Conservation (phyloP, 2,888 invertebrate genomes). For the Hanleya hanleyi region DNA sequence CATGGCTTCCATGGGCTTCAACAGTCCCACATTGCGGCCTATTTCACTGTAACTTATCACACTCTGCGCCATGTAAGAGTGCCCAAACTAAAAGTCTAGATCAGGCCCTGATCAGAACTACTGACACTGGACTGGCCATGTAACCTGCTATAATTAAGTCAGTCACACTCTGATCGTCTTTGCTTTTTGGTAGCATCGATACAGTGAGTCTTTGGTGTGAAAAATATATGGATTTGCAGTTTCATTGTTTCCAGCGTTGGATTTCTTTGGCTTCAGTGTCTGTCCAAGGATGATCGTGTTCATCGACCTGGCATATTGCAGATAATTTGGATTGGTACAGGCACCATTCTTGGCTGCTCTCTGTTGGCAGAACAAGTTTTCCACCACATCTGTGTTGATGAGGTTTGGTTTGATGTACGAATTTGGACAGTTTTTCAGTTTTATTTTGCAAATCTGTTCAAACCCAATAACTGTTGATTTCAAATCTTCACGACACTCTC, state of each 20-base stretch:
- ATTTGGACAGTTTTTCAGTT: neutral
- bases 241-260: conserved; percentile 34
- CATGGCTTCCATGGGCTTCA: too few species aligned
- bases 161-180: too few species aligned
- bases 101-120: too few species aligned
- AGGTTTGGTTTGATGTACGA: conserved; percentile 28
- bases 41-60: too few species aligned
- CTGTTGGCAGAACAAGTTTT: conserved; percentile 40
- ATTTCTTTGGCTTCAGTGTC: conserved; percentile 30
- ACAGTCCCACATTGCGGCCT: too few species aligned
- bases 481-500: conserved; percentile 35
- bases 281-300: conserved; percentile 35
- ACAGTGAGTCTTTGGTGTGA: too few species aligned
- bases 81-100: too few species aligned
- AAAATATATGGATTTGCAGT: too few species aligned
- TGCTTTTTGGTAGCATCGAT: too few species aligned
- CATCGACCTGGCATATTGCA: conserved; percentile 26
- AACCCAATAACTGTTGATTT: conserved; percentile 35
- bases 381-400: conserved; percentile 40
- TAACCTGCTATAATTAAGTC: too few species aligned
- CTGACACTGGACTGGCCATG: too few species aligned
- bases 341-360: conserved; percentile 37
- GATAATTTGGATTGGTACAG: conserved; percentile 34
- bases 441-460: conserved; percentile 21
- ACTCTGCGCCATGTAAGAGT: too few species aligned